phyloP scores from a whole-genome alignment of 2,888 invertebrate species.

The Dimorphilus gyrociliatus region DNA sequence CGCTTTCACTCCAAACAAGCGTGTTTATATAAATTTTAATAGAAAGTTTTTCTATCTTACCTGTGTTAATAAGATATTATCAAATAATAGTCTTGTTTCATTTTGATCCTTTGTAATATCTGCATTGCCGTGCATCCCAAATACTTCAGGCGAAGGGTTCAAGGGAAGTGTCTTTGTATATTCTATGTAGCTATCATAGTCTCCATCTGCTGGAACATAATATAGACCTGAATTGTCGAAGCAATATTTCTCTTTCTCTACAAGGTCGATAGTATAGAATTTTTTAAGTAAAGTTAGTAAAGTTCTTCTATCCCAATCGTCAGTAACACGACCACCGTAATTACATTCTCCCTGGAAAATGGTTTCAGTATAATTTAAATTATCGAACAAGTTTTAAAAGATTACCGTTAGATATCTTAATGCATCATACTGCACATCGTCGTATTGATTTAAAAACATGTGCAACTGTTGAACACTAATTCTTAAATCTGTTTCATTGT shows the following conservation, averaged over 20 bases:
- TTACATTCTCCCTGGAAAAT: constrained; percentile 43
- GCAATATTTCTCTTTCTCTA: constrained; percentile 22
- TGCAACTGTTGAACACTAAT: constrained; percentile 39
- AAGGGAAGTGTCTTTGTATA: constrained; percentile 36
- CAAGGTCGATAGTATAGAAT: constrained; percentile 33
- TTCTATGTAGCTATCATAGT: constrained; percentile 37
- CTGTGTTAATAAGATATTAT: constrained; percentile 39
- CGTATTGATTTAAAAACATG: constrained; percentile 40
- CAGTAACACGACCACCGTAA: constrained; percentile 42
- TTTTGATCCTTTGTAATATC: constrained; percentile 41
- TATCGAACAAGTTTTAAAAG: too few relatives aligned
- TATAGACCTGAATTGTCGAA: constrained; percentile 36
- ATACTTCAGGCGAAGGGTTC: constrained; percentile 36
- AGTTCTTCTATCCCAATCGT: constrained; percentile 40
- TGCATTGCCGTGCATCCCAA: constrained; percentile 40
- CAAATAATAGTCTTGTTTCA: constrained; percentile 37
- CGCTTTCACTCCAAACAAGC: too few relatives aligned
- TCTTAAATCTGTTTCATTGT: constrained; percentile 41
- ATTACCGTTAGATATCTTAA: constrained; percentile 40
- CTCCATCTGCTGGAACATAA: constrained; percentile 31
- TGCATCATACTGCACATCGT: constrained; percentile 39
- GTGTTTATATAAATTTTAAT: too few relatives aligned
- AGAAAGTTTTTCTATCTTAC: too few relatives aligned
- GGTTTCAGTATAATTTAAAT: too few relatives aligned
- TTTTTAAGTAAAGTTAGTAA: constrained; percentile 38